These are phyloP conservation scores for Platichthys flesus DNA, from an alignment of 2,113 vertebrate species.

Conservation along the genomic window DNA sequence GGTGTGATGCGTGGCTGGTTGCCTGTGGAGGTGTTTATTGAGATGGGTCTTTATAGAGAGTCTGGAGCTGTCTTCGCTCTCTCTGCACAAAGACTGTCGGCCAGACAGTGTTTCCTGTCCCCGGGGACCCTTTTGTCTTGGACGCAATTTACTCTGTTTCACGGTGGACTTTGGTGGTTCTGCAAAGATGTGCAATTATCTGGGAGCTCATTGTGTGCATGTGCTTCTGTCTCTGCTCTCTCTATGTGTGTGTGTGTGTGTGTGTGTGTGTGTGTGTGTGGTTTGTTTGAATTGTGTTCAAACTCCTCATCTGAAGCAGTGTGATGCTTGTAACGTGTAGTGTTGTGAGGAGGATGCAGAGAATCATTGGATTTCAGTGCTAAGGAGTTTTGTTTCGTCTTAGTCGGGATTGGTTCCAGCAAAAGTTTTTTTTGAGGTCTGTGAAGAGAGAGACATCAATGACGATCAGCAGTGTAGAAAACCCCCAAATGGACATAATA, in stretches of 20 bases:
- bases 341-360: neutral
- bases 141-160: constrained; percentile 55
- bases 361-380: too few relatives aligned
- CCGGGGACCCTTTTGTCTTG: constrained; percentile 57
- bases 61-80: constrained; percentile 49
- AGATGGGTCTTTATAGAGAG: constrained; percentile 56
- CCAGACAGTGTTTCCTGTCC: constrained; percentile 41
- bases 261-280: neutral
- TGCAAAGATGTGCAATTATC: constrained; percentile 54
- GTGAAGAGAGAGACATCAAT: too few relatives aligned
- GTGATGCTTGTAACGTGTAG: neutral
- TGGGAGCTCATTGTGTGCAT: constrained; percentile 1
- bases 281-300: neutral
- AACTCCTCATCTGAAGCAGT: neutral
- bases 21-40: constrained; percentile 56
- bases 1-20: constrained; percentile 33
- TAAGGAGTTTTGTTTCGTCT: neutral
- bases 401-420: neutral
- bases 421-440: too few relatives aligned
- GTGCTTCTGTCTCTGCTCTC: neutral
- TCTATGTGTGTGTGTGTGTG: neutral
- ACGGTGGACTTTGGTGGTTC: constrained; percentile 53
- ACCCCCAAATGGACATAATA: too few relatives aligned
- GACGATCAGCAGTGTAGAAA: too few relatives aligned
- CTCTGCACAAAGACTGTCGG: constrained; percentile 34